Evolutionary conservation across 2,797 vertebrate species (phyloP).

Genomic region (Hylomyscus alleni): DNA sequence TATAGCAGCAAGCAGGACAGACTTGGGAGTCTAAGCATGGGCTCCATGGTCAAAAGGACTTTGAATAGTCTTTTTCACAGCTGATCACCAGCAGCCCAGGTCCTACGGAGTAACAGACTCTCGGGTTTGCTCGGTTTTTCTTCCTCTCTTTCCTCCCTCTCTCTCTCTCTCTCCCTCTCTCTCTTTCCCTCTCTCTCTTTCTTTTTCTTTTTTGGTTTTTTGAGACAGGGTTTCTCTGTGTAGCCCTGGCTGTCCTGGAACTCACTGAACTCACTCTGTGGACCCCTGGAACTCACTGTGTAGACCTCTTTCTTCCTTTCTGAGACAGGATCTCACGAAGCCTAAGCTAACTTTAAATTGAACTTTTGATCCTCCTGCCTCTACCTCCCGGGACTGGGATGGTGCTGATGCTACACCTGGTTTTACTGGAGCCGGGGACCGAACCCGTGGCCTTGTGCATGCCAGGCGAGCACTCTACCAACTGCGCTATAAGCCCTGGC

Average conservation of each 20-base stretch:
- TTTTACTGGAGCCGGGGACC: not conserved
- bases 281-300: too few species aligned
- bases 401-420: not conserved
- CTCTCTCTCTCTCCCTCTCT: too few species aligned
- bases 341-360: not conserved
- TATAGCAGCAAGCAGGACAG: not conserved
- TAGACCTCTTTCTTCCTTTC: not conserved
- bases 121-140: not conserved
- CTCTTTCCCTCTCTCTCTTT: too few species aligned
- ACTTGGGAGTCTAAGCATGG: not conserved
- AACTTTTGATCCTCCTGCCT: not conserved
- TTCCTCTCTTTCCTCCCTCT: too few species aligned
- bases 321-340: not conserved
- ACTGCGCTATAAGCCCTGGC: not conserved
- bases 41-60: not conserved
- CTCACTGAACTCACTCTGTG: too few species aligned
- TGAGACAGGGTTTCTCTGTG: too few species aligned
- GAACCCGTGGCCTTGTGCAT: not conserved
- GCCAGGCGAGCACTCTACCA: not conserved
- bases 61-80: fast-evolving
- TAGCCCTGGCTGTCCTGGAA: too few species aligned
- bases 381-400: not conserved
- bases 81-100: not conserved
- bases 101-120: not conserved
- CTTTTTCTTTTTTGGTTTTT: too few species aligned